Percentiles rank a stretch among this genome's conserved stretches.
Evolutionary conservation across 2,888 invertebrate species (phyloP).

Genomic region (Ennomos fuscantarius): DNA sequence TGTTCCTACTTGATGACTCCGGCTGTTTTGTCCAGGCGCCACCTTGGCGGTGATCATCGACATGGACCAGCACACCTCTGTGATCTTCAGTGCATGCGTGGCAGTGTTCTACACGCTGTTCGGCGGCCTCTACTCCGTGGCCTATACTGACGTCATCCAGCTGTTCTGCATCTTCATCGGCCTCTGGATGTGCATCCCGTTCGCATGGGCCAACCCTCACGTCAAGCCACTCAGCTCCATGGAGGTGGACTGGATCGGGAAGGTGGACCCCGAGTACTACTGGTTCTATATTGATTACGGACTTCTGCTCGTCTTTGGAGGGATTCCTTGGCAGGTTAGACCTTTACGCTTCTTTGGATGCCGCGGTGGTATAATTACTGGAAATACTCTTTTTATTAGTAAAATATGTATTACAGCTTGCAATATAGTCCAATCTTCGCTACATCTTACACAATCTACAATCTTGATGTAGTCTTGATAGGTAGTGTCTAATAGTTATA

Average conservation of each 20-base stretch:
- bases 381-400: too few relatives aligned
- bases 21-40: conserved; percentile 88
- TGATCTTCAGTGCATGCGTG: conserved; percentile 97
- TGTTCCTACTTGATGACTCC: background rate
- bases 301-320: conserved; percentile 95
- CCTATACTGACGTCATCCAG: conserved; percentile 99
- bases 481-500: too few relatives aligned
- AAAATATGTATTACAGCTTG: too few relatives aligned
- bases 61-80: conserved; percentile 96
- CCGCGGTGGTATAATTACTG: too few relatives aligned
- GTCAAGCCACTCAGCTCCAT: conserved; percentile 92
- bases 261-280: conserved; percentile 88
- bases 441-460: too few relatives aligned
- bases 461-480: too few relatives aligned
- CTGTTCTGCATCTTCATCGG: conserved; percentile 99
- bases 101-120: conserved; percentile 99
- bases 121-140: conserved; percentile 98
- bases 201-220: conserved; percentile 95
- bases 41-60: conserved; percentile 98
- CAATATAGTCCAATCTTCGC: too few relatives aligned
- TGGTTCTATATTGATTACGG: conserved; percentile 96
- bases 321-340: conserved; percentile 97
- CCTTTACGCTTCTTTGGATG: background rate
- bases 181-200: conserved; percentile 99
- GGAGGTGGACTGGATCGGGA: conserved; percentile 96